Percentiles rank a stretch among this genome's conserved stretches.
phyloP scores from a whole-genome alignment of 2,113 vertebrate species.

The Urocitellus parryii region DNA sequence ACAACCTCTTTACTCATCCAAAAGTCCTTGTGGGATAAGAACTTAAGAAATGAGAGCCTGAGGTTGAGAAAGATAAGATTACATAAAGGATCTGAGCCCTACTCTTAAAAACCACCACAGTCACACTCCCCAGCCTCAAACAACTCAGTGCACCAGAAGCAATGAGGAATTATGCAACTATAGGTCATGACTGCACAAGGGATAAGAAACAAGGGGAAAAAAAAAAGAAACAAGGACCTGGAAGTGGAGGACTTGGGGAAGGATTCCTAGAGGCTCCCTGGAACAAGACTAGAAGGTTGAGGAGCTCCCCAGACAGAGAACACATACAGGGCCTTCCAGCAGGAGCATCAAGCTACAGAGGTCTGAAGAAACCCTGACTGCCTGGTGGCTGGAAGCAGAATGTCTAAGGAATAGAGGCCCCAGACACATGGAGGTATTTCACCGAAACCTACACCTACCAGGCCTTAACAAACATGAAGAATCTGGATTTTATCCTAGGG shows the following conservation, averaged over 20 bases:
- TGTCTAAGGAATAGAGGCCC: neutral
- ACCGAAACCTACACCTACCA: neutral
- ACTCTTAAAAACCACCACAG: neutral
- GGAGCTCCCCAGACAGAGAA: neutral
- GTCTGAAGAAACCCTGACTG: neutral
- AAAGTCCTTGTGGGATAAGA: neutral
- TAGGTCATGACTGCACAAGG: neutral
- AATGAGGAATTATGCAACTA: neutral
- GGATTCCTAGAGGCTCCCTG: neutral
- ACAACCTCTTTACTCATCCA: neutral
- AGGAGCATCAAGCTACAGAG: neutral
- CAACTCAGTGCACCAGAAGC: neutral
- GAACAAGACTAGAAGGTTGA: neutral
- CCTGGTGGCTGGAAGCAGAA: rapidly evolving
- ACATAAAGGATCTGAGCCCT: neutral
- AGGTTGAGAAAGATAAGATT: neutral
- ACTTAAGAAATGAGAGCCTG: neutral
- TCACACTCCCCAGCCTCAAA: neutral
- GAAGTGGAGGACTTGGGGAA: neutral
- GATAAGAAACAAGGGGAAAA: neutral
- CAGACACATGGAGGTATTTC: too few species aligned
- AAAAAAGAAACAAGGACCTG: too few species aligned
- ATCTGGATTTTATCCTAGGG: neutral
- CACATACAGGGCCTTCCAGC: neutral
- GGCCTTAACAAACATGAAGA: neutral